Conservation (phyloP, 2,113 vertebrate genomes). For the pig (Sus scrofa) region T2T-Sscrofa CM000812.6:133377001-133377500, state of each 20-base stretch:
- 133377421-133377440: background rate
- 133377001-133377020: background rate
- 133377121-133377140: constrained; percentile 36
- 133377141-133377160: background rate
- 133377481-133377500: too few relatives aligned
- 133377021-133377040: background rate
- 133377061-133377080: background rate
- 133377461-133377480: background rate
- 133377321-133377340: constrained; percentile 52
- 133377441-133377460: background rate
- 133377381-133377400: constrained; percentile 12
- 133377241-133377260: background rate
- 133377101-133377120: constrained; percentile 37
- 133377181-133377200: constrained; percentile 29
- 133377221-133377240: constrained; percentile 67
- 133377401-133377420: background rate
- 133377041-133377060: background rate
- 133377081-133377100: constrained; percentile 22
- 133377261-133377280: constrained; percentile 53
- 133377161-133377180: background rate
- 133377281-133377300: constrained; percentile 53
- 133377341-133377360: constrained; percentile 6
- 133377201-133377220: constrained; percentile 62
- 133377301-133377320: constrained; percentile 60
- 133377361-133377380: background rate